These are phyloP conservation scores for Temnopleurus reevesii DNA, from an alignment of 53 echinoderm and acorn worm species.

Conservation along the genomic window DNA sequence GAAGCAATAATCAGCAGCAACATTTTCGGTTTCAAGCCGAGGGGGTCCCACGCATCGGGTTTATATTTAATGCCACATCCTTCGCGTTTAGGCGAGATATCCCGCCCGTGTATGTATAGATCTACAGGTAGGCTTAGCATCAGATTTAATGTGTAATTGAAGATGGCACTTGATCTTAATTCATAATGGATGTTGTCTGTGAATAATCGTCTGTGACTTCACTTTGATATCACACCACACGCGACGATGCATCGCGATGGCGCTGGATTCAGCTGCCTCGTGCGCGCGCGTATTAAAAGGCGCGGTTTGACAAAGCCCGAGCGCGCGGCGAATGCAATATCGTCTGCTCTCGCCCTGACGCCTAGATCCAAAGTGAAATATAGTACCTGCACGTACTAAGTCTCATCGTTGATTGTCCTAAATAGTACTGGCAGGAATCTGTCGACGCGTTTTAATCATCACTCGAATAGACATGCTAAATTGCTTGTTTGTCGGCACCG, in stretches of 20 bases:
- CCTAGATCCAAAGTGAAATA: background rate
- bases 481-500: constrained; percentile 55
- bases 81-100: background rate
- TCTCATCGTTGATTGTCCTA: background rate
- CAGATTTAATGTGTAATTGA: constrained; percentile 31
- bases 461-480: constrained; percentile 46
- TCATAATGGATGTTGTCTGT: constrained; percentile 39
- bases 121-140: constrained; percentile 33
- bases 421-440: constrained; percentile 36
- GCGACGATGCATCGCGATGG: background rate
- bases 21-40: constrained; percentile 13
- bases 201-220: constrained; percentile 35
- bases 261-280: background rate
- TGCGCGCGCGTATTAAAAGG: background rate
- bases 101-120: background rate
- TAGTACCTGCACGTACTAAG: background rate
- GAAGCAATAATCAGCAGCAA: background rate
- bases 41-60: background rate
- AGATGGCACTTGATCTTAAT: constrained; percentile 9
- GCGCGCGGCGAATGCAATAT: background rate
- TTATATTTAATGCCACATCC: constrained; percentile 21
- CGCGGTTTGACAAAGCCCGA: background rate
- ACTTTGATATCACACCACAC: background rate
- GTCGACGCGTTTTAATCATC: constrained; percentile 56
- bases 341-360: background rate